Evolutionary conservation across 2,113 vertebrate species (phyloP).

Genomic region (Pelecanus crispus): DNA sequence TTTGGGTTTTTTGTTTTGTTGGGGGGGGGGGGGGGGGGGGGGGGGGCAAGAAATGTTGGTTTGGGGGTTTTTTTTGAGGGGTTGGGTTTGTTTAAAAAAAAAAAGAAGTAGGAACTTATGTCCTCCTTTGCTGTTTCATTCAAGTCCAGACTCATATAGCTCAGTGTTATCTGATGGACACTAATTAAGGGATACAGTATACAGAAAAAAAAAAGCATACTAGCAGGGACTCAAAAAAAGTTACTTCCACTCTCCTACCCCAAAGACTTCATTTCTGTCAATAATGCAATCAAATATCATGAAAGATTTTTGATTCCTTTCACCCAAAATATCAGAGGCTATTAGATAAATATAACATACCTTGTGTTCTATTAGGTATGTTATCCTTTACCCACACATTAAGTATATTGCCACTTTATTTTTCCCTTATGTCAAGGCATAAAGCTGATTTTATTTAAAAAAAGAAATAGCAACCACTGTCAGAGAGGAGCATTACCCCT

Average conservation of each 20-base stretch:
- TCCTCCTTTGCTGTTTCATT: background rate
- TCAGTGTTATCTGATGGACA: background rate
- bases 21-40: background rate
- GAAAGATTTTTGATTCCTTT: background rate
- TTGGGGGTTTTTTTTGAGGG: too few relatives aligned
- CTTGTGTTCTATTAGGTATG: background rate
- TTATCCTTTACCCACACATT: background rate
- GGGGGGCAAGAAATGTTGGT: too few relatives aligned
- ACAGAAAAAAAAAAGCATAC: background rate
- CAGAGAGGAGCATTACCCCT: background rate
- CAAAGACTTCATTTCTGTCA: background rate
- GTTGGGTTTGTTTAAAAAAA: too few relatives aligned
- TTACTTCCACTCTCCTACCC: background rate
- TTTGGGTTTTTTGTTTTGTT: background rate
- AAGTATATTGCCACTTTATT: background rate
- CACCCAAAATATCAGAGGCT: background rate
- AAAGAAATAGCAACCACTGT: background rate
- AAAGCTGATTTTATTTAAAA: background rate
- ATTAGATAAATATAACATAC: background rate
- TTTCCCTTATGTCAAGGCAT: background rate
- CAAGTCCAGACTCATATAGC: background rate
- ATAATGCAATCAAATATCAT: background rate
- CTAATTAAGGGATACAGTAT: background rate
- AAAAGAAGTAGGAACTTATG: background rate
- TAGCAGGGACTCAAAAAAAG: background rate